Evolutionary conservation across 2,888 invertebrate species (phyloP).

Genomic region (Lepidochrysops patricia): DNA sequence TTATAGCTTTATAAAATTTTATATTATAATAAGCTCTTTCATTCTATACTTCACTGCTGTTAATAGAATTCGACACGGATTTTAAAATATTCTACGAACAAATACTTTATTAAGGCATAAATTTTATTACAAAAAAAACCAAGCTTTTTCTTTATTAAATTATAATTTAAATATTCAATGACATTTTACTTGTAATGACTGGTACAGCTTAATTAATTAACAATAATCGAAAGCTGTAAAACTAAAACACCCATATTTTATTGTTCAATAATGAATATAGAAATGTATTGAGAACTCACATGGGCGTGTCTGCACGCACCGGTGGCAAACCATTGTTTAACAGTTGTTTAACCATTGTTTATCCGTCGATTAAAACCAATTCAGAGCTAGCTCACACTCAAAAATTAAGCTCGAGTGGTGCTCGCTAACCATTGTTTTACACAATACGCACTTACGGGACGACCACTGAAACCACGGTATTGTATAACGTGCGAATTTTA

Average conservation of each 20-base stretch:
- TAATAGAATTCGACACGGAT: too few species aligned
- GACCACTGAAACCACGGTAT: conserved; percentile 36
- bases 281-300: conserved; percentile 38
- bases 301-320: conserved; percentile 58
- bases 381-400: conserved; percentile 70
- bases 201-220: background rate
- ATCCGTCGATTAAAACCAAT: conserved; percentile 73
- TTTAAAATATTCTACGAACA: too few species aligned
- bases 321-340: conserved; percentile 39
- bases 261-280: conserved; percentile 21
- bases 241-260: conserved; percentile 16
- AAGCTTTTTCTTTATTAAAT: too few species aligned
- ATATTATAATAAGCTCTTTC: too few species aligned
- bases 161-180: background rate
- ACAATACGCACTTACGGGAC: conserved; percentile 54
- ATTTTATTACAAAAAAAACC: too few species aligned
- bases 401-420: conserved; percentile 70
- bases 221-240: background rate
- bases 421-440: conserved; percentile 63
- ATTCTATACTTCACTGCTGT: too few species aligned
- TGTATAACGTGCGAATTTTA: conserved; percentile 4
- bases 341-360: conserved; percentile 45
- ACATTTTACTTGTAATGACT: background rate
- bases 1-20: too few species aligned
- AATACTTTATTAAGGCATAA: too few species aligned